phyloP scores from a whole-genome alignment of 2,113 vertebrate species.

The Rhea pennata region DNA sequence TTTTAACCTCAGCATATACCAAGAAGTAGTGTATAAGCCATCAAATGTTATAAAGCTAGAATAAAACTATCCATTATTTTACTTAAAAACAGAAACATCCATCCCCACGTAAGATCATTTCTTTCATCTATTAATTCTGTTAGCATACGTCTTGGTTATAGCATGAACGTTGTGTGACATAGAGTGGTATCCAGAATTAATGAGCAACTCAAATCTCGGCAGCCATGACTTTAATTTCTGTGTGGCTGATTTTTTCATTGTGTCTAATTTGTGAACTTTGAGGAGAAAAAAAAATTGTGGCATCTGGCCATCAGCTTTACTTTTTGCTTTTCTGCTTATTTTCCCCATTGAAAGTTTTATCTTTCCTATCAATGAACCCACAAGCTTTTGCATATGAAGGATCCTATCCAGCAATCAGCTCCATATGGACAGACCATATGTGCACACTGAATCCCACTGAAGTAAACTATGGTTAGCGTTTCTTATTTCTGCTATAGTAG shows the following conservation, averaged over 20 bases:
- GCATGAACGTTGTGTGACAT: not conserved
- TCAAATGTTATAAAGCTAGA: not conserved
- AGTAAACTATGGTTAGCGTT: not conserved
- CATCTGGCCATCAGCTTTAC: not conserved
- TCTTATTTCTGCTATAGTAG: conserved; percentile 11
- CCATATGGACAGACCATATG: conserved; percentile 46
- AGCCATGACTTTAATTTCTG: not conserved
- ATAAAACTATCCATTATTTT: not conserved
- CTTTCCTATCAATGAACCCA: not conserved
- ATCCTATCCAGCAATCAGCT: not conserved
- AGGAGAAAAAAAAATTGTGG: not conserved
- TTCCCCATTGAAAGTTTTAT: not conserved
- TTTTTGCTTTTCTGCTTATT: not conserved
- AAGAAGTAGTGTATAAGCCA: not conserved
- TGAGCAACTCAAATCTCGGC: not conserved
- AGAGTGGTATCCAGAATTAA: conserved; percentile 39
- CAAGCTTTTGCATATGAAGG: conserved; percentile 1
- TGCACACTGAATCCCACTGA: conserved; percentile 1
- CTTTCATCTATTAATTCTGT: not conserved
- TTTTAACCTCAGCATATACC: not conserved
- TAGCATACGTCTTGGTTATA: conserved; percentile 3
- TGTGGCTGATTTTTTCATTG: not conserved
- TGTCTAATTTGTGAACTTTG: not conserved
- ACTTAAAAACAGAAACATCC: not conserved
- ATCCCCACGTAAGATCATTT: not conserved